A percentile compares a stretch with the other conserved stretches of the same genome.
Evolutionary conservation across 2,888 invertebrate genomes (phyloP).

Genomic region (Coelinius sp.): DNA sequence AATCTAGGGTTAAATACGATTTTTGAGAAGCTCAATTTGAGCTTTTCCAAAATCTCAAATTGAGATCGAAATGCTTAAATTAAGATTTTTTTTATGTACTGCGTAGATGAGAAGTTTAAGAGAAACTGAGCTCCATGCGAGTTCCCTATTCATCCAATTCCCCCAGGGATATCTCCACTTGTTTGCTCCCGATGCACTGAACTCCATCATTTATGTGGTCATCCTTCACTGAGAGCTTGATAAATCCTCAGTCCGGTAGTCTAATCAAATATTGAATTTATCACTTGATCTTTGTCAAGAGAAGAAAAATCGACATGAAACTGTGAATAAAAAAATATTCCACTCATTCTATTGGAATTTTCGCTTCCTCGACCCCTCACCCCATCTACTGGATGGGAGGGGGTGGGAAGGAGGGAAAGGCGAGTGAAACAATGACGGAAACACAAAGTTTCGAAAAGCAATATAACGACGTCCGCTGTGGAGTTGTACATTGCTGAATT

Average conservation of each 20-base stretch:
- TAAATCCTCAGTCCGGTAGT: neutral
- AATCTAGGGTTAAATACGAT: no score
- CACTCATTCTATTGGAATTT: neutral
- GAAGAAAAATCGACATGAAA: neutral
- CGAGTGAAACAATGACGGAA: slow-evolving; percentile 39
- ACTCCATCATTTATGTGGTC: neutral
- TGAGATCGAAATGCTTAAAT: no score
- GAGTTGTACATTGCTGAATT: slow-evolving; percentile 8
- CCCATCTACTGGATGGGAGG: neutral
- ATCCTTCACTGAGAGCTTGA: neutral
- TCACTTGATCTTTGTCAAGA: slow-evolving; percentile 3
- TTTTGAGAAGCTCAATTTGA: no score
- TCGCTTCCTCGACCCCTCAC: neutral
- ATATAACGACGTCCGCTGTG: slow-evolving; percentile 53
- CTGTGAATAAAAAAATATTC: neutral
- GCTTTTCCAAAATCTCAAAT: no score
- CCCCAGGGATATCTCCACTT: neutral
- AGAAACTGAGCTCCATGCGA: no score
- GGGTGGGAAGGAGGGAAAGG: neutral
- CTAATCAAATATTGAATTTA: slow-evolving; percentile 27
- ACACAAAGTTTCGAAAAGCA: slow-evolving; percentile 55
- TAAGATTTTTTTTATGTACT: no score
- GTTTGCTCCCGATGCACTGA: neutral
- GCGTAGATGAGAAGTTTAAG: no score
- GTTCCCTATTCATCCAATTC: neutral